Conservation (phyloP, 2,113 vertebrate genomes). For the Leptosomus discolor region DNA sequence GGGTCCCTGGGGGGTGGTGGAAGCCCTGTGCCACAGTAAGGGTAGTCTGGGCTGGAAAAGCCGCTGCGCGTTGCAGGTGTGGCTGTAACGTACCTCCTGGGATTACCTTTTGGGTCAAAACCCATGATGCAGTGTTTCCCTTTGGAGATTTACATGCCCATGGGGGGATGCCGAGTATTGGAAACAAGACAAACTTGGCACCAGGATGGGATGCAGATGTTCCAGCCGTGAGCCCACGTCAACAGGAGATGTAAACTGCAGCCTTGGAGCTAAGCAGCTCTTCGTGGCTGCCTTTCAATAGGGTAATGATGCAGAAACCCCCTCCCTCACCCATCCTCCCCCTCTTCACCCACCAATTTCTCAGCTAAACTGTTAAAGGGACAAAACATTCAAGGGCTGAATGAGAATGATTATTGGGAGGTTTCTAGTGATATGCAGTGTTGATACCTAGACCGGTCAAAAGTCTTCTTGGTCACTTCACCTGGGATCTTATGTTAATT, state of each 20-base stretch:
- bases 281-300: background rate
- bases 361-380: background rate
- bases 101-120: background rate
- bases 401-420: background rate
- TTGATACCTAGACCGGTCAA: rapidly evolving
- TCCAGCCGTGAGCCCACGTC: background rate
- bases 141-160: background rate
- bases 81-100: background rate
- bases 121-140: conserved; percentile 3
- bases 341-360: background rate
- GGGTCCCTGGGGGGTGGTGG: background rate
- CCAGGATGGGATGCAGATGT: conserved; percentile 11
- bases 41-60: background rate
- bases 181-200: background rate
- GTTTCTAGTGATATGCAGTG: background rate
- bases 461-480: background rate
- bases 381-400: background rate
- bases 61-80: background rate
- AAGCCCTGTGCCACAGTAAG: background rate
- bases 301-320: background rate
- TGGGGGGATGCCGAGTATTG: background rate
- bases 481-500: background rate
- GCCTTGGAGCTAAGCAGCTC: background rate
- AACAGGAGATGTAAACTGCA: background rate
- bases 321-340: background rate